These are phyloP conservation scores for Vimba vimba DNA, from an alignment of 2,113 vertebrate genomes.

Conservation along the genomic window DNA sequence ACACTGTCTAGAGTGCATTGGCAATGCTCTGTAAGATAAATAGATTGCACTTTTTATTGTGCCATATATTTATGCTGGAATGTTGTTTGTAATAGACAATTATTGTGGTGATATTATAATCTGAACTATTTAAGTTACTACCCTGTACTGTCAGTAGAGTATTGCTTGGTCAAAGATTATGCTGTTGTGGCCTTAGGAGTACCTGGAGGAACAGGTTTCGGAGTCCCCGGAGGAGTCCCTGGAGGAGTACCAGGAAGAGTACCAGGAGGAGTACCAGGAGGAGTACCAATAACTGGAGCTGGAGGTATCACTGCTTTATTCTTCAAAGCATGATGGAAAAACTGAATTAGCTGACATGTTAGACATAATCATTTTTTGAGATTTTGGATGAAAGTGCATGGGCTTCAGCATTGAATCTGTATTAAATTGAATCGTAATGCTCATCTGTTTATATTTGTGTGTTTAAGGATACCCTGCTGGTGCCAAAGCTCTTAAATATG, in stretches of 20 bases:
- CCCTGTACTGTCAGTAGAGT: neutral
- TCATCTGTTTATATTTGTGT: neutral
- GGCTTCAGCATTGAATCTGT: neutral
- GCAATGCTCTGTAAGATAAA: neutral
- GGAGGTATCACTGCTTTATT: constrained; percentile 3
- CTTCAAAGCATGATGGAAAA: neutral
- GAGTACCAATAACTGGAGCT: constrained; percentile 34
- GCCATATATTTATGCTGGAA: neutral
- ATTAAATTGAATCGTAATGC: neutral
- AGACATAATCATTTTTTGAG: neutral
- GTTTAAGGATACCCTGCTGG: constrained; percentile 60
- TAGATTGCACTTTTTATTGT: neutral
- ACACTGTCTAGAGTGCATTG: neutral
- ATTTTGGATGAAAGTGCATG: neutral
- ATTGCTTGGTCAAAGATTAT: neutral
- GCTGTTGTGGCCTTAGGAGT: neutral
- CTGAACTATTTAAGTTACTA: neutral
- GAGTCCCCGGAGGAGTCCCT: constrained; percentile 34
- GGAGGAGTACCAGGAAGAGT: constrained; percentile 15
- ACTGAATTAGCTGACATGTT: neutral
- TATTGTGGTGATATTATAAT: neutral
- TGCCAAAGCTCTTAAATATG: constrained; percentile 58
- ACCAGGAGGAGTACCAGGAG: constrained; percentile 53
- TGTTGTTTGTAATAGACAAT: neutral
- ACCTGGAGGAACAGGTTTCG: constrained; percentile 12